Conservation (phyloP, 2,888 invertebrate genomes). For the Neocrepidodera transversa region DNA sequence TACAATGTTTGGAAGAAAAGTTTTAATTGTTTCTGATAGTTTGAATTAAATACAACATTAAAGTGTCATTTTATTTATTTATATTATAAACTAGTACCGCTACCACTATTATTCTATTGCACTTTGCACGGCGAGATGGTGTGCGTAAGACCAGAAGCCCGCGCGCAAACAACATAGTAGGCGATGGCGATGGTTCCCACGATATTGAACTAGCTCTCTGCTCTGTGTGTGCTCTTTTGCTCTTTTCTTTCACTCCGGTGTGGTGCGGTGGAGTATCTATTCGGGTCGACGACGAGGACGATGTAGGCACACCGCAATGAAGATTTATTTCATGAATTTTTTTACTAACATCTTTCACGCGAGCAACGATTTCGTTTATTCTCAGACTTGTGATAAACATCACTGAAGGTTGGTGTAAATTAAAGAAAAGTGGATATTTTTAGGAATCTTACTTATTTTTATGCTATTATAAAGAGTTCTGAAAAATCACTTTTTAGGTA, state of each 20-base stretch:
- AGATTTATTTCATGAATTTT: conserved; percentile 14
- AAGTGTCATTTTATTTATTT: too few relatives aligned
- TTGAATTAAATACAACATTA: too few relatives aligned
- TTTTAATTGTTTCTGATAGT: too few relatives aligned
- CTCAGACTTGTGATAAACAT: conserved; percentile 1
- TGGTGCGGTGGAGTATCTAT: not conserved
- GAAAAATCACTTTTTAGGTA: too few relatives aligned
- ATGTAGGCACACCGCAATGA: not conserved
- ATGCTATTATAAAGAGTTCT: too few relatives aligned
- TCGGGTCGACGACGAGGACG: conserved; percentile 22
- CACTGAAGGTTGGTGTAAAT: not conserved
- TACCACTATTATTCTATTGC: not conserved
- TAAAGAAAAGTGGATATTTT: too few relatives aligned
- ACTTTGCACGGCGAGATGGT: conserved; percentile 40
- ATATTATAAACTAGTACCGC: too few relatives aligned
- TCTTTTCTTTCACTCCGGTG: conserved; percentile 14
- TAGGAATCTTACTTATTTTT: too few relatives aligned
- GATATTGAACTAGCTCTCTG: conserved; percentile 41
- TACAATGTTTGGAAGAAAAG: too few relatives aligned
- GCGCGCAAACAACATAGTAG: conserved; percentile 30
- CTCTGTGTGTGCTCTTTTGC: conserved; percentile 19
- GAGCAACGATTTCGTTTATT: conserved; percentile 17
- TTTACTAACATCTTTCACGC: conserved; percentile 13
- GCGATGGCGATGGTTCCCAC: conserved; percentile 44
- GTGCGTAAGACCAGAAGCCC: conserved; percentile 50